These are phyloP conservation scores for Philereme vetulata DNA, from an alignment of 2,888 invertebrate genomes.

Conservation along the genomic window DNA sequence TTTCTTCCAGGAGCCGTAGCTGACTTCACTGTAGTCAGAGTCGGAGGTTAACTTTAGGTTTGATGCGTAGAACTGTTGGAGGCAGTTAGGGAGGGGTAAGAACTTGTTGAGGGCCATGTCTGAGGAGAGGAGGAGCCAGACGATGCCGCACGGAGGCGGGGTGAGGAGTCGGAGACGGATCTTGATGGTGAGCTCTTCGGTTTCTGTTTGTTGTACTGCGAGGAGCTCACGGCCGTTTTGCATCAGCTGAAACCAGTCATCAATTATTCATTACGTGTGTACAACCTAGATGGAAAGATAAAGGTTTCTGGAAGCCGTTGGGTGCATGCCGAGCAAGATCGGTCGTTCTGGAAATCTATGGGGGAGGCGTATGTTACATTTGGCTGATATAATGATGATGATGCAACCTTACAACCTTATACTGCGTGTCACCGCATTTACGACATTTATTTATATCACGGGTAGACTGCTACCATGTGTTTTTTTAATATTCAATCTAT, in stretches of 20 bases:
- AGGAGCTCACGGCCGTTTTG: conserved; percentile 75
- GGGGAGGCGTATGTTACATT: too few species aligned
- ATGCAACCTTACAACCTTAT: too few species aligned
- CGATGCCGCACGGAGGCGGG: conserved; percentile 68
- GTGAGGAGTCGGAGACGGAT: conserved; percentile 66
- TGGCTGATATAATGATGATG: too few species aligned
- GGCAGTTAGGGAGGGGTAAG: conserved; percentile 69
- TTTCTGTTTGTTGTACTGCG: conserved; percentile 63
- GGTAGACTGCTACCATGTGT: too few species aligned
- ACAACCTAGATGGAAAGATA: too few species aligned
- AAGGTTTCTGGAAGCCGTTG: too few species aligned
- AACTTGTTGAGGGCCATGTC: conserved; percentile 77
- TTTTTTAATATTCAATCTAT: too few species aligned
- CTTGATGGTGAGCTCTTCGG: conserved; percentile 72
- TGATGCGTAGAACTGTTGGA: conserved; percentile 77
- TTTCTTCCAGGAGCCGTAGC: conserved; percentile 76
- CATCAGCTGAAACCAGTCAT: conserved; percentile 64
- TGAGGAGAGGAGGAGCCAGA: conserved; percentile 72
- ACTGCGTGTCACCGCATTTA: too few species aligned
- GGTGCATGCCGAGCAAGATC: too few species aligned
- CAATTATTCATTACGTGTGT: too few species aligned
- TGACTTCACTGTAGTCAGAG: conserved; percentile 70
- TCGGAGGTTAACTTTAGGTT: conserved; percentile 69
- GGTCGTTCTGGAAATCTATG: too few species aligned
- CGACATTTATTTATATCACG: too few species aligned